Percentiles rank a stretch among this genome's conserved stretches.
These are phyloP conservation scores for Chromobotia macracanthus DNA, from an alignment of 2,797 vertebrate genomes.

Conservation along the genomic window DNA sequence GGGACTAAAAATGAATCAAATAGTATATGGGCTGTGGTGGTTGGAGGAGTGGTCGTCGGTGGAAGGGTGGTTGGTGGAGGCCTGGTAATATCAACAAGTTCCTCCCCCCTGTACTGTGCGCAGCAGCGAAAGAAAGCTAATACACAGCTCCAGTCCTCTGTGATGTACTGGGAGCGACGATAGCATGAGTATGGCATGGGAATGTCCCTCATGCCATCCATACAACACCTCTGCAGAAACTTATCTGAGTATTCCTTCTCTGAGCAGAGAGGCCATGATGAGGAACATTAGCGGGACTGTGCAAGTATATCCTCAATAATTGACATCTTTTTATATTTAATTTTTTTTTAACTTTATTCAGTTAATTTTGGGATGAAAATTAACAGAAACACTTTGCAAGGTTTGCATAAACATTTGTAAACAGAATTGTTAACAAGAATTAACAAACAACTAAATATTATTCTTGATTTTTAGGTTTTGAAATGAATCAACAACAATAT, in stretches of 20 bases:
- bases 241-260: slow-evolving; percentile 73
- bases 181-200: slow-evolving; percentile 78
- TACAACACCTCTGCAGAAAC: slow-evolving; percentile 74
- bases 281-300: background rate
- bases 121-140: slow-evolving; percentile 80
- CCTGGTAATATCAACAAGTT: slow-evolving; percentile 49
- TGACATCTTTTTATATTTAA: too few relatives aligned
- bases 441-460: too few relatives aligned
- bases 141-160: slow-evolving; percentile 72
- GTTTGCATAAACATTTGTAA: too few relatives aligned
- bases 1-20: background rate
- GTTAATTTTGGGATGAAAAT: too few relatives aligned
- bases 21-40: background rate
- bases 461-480: too few relatives aligned
- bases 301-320: too few relatives aligned
- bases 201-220: slow-evolving; percentile 76
- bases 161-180: slow-evolving; percentile 75
- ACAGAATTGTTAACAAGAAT: too few relatives aligned
- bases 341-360: too few relatives aligned
- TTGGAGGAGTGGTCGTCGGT: slow-evolving; percentile 19
- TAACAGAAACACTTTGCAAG: too few relatives aligned
- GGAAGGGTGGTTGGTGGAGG: slow-evolving; percentile 52
- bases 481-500: too few relatives aligned
- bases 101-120: slow-evolving; percentile 65
- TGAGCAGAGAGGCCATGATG: slow-evolving; percentile 46